Percentiles rank a stretch among this genome's conserved stretches.
Evolutionary conservation across 2,113 vertebrate genomes (phyloP).

Genomic region (Neopipo cinnamomea): DNA sequence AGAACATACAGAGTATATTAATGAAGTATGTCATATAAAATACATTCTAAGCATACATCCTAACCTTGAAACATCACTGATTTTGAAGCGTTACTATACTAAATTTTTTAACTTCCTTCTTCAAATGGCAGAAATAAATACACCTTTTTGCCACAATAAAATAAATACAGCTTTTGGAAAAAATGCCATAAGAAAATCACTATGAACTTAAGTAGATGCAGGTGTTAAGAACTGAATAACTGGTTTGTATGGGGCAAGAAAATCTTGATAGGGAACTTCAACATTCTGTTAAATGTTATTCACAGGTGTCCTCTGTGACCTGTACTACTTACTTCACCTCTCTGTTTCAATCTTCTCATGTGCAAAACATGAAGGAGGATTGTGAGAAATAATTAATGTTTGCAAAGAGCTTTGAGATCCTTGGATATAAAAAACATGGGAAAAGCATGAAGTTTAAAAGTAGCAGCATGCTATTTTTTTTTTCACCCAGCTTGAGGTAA

Average conservation of each 20-base stretch:
- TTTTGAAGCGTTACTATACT: background rate
- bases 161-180: background rate
- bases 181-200: background rate
- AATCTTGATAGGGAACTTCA: background rate
- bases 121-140: background rate
- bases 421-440: constrained; percentile 1
- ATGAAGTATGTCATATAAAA: background rate
- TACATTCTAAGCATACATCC: background rate
- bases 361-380: constrained; percentile 37
- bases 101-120: background rate
- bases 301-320: constrained; percentile 58
- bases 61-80: background rate
- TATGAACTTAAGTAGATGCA: background rate
- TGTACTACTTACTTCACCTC: constrained; percentile 59
- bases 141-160: background rate
- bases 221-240: background rate
- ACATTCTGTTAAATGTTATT: constrained; percentile 17
- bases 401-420: constrained; percentile 43
- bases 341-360: constrained; percentile 20
- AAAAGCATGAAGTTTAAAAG: constrained; percentile 1
- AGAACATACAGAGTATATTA: background rate
- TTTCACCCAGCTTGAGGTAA: background rate
- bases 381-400: constrained; percentile 59
- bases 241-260: background rate
- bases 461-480: background rate